Conservation (phyloP, 2,888 invertebrate genomes). For the Iphiclides podalirius region DNA sequence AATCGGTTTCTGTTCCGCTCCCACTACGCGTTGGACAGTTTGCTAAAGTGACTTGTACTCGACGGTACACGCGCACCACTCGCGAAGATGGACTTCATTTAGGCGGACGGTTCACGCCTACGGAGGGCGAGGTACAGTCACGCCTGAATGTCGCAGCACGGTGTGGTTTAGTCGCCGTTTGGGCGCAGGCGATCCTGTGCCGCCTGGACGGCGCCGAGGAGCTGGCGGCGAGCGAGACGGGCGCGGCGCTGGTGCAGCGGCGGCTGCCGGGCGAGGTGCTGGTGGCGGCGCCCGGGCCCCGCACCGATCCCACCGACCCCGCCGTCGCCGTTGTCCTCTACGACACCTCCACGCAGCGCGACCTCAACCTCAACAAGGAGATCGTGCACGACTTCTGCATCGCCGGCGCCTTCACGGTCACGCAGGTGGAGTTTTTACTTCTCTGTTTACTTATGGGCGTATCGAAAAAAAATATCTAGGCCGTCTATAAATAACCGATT, state of each 20-base stretch:
- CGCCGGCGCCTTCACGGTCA: slow-evolving; percentile 55
- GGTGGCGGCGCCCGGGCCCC: slow-evolving; percentile 75
- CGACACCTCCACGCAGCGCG: slow-evolving; percentile 82
- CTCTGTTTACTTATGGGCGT: too few species aligned
- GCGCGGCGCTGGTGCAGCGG: slow-evolving; percentile 67
- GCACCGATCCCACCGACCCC: slow-evolving; percentile 66
- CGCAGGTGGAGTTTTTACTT: slow-evolving; percentile 58
- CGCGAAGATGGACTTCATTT: too few species aligned
- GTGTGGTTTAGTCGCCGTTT: too few species aligned
- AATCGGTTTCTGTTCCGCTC: too few species aligned
- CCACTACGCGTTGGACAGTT: too few species aligned
- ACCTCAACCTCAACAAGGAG: slow-evolving; percentile 83
- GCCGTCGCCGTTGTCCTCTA: slow-evolving; percentile 81
- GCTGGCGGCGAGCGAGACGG: slow-evolving; percentile 54
- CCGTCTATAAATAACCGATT: too few species aligned
- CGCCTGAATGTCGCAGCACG: too few species aligned
- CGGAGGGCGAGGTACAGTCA: too few species aligned
- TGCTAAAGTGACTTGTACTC: too few species aligned
- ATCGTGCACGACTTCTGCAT: slow-evolving; percentile 76
- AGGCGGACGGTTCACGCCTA: too few species aligned
- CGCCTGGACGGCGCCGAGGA: slow-evolving; percentile 86
- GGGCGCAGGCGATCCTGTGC: slow-evolving; percentile 82
- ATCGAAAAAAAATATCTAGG: too few species aligned
- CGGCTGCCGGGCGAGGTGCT: slow-evolving; percentile 63
- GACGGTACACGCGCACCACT: too few species aligned